Base-by-base conservation (phyloP, 1,140 invertebrate genomes). In the Triops cancriformis region DNA sequence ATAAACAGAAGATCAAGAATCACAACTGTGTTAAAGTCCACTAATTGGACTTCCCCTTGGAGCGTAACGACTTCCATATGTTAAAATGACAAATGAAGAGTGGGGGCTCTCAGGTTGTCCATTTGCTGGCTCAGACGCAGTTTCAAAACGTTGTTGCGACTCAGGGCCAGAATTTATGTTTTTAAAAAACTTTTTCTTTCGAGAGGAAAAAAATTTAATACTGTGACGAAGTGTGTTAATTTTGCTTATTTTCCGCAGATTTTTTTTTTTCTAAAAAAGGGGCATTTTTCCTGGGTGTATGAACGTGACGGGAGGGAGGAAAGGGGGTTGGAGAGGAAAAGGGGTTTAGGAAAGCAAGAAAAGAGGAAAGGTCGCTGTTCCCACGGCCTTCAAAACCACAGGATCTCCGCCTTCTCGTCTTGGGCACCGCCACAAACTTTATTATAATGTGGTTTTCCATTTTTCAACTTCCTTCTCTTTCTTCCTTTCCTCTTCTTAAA, bases 381-480 rank as follows among this genome's bases (percentile, higher is more conserved):
- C 51, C 51, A 64, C 51, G 51, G 51, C 51, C 51, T 64, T 64
- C 51, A 64, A 64, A 64, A 64, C 51, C 51, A 14, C 51, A 64
- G 51, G 51, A 64, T 64, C 51, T 64, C 51, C 51, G 51, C 51
- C 51, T 64, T 64, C 51, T 64, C 51, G 51, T 64, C 51, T 64
- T 64, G 51, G 51, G 51, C 51, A 64, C 51, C 51, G 51, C 51
- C 51, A 64, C 51, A 64, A 64, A 64, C 51, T 72, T 26, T 26
- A 77, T 41, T 23, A 76, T 27, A 73, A 27, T 74, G 79, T 76
- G 45, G 77, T 78, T 77, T 77, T 76, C 77, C 79, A 42, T 37
- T 80, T 43, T 64, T 79, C 37, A 45, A 43, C 74, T 75, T 37
- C 31, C 74, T 73, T 64, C 41, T 64, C 78, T 73, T 79, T 73